phyloP scores from a whole-genome alignment of 2,797 vertebrate species.

The Poeciliopsis paucimaculata region DNA sequence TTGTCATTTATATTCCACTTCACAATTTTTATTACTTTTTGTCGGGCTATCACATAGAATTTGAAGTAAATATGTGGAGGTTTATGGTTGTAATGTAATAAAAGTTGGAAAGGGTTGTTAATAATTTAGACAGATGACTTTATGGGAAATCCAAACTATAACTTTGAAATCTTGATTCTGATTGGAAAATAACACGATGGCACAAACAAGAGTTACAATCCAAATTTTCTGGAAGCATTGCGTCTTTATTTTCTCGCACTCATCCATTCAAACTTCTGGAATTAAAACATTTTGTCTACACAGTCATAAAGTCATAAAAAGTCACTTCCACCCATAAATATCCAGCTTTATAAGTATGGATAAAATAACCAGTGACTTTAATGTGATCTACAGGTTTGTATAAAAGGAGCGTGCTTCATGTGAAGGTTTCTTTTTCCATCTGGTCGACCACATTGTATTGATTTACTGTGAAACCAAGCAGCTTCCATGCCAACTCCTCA shows the following conservation, averaged over 20 bases:
- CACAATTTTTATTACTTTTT: not conserved
- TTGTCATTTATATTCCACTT: not conserved
- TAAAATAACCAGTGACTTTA: conserved; percentile 10
- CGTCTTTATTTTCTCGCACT: not conserved
- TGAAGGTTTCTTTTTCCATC: conserved; percentile 49
- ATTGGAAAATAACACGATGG: not conserved
- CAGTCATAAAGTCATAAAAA: conserved; percentile 3
- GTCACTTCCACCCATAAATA: conserved; percentile 21
- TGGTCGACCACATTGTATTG: conserved; percentile 54
- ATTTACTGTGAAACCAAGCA: conserved; percentile 45
- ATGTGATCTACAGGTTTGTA: conserved; percentile 28
- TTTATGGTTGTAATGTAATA: not conserved
- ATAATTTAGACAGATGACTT: not conserved
- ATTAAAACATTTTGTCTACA: not conserved
- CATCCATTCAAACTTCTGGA: not conserved
- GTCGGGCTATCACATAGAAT: not conserved
- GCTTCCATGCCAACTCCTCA: conserved; percentile 54
- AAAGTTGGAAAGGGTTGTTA: not conserved
- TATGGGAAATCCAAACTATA: not conserved
- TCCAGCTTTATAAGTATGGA: conserved; percentile 21
- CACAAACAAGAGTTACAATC: not conserved
- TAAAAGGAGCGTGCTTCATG: not conserved
- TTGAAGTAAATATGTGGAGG: not conserved
- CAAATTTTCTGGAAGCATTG: not conserved
- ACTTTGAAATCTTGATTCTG: not conserved